phyloP scores from a whole-genome alignment of 1,140 invertebrate species.

The Bradynema listronoti region DNA sequence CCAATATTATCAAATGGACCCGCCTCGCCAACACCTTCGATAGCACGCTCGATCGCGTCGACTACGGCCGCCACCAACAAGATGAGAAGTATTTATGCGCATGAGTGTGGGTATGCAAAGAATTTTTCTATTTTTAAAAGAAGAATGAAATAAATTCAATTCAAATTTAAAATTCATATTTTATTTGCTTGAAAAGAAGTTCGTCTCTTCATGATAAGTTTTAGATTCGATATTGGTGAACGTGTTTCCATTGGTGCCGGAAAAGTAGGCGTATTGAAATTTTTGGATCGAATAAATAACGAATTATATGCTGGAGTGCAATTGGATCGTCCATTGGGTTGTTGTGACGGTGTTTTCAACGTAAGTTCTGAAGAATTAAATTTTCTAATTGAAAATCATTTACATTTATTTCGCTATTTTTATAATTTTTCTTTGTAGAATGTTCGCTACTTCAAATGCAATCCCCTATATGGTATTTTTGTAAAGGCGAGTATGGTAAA shows the following conservation, averaged over 20 bases:
- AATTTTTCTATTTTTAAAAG: conserved; percentile 7
- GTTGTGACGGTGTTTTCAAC: conserved; percentile 60
- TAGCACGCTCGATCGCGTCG: conserved; percentile 22
- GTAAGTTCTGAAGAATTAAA: conserved; percentile 25
- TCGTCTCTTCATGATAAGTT: conserved; percentile 16
- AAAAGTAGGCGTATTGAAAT: conserved; percentile 47
- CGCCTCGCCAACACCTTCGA: conserved; percentile 27
- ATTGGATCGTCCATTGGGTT: conserved; percentile 60
- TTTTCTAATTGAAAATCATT: conserved; percentile 1
- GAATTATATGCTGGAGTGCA: conserved; percentile 62
- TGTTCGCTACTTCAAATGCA: conserved; percentile 41
- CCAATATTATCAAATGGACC: conserved; percentile 7
- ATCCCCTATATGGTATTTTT: conserved; percentile 41
- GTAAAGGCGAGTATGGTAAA: conserved; percentile 28
- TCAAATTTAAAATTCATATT: conserved; percentile 7
- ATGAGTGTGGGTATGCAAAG: conserved; percentile 31
- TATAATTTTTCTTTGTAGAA: conserved; percentile 19
- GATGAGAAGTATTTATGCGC: conserved; percentile 27
- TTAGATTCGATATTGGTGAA: conserved; percentile 44
- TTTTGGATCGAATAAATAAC: conserved; percentile 60
- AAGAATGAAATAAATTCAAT: conserved; percentile 9
- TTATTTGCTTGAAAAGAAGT: background rate
- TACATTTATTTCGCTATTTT: conserved; percentile 14
- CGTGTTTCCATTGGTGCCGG: conserved; percentile 34
- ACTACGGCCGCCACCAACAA: background rate